These are phyloP conservation scores for Sebastes flavidus DNA, from an alignment of 2,797 vertebrate genomes.

Conservation along the genomic window DNA sequence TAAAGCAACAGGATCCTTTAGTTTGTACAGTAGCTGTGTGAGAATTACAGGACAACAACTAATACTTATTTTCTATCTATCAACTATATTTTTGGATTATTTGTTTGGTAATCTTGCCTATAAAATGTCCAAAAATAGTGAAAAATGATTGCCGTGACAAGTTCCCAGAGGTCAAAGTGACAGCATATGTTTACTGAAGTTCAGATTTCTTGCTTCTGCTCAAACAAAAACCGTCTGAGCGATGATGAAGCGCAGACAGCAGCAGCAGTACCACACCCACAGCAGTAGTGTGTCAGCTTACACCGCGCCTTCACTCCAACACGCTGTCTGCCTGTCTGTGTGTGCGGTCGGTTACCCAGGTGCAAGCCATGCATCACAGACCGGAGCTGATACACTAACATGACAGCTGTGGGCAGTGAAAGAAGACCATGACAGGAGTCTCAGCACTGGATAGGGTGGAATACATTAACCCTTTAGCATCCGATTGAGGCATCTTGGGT, in stretches of 20 bases:
- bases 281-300: conserved; percentile 53
- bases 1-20: neutral
- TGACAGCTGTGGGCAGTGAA: conserved; percentile 85
- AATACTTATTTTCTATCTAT: neutral
- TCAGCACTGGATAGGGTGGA: conserved; percentile 69
- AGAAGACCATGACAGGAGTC: conserved; percentile 75
- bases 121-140: neutral
- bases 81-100: neutral
- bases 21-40: neutral
- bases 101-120: neutral
- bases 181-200: neutral
- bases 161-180: neutral
- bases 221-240: conserved; percentile 9
- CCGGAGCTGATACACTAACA: conserved; percentile 73
- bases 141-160: neutral
- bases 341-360: conserved; percentile 76
- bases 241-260: conserved; percentile 49
- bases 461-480: conserved; percentile 53
- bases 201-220: neutral
- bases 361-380: conserved; percentile 79
- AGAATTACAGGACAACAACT: neutral
- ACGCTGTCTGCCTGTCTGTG: conserved; percentile 38
- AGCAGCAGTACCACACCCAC: conserved; percentile 40
- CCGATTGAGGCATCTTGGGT: conserved; percentile 2
- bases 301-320: conserved; percentile 55